These are phyloP conservation scores for Coregonus sp. DNA, from an alignment of 2,797 vertebrate species.

Conservation along the genomic window DNA sequence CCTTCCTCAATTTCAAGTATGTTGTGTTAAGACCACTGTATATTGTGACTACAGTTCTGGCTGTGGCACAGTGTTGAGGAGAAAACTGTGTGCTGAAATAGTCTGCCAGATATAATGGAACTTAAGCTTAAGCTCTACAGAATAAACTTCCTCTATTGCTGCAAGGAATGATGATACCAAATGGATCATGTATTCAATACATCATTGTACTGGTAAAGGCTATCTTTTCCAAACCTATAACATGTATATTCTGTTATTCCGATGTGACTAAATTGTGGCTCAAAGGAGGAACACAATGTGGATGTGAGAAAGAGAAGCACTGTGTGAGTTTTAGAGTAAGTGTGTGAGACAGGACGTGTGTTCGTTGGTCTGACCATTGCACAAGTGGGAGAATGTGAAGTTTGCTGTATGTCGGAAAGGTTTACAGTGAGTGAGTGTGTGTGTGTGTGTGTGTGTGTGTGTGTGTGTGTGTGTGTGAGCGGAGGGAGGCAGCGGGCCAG, in stretches of 20 bases:
- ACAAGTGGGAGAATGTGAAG: background rate
- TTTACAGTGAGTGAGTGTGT: background rate
- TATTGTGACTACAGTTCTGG: too few relatives aligned
- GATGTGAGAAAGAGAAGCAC: background rate
- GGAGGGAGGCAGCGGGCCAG: constrained; percentile 59
- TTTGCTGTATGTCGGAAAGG: background rate
- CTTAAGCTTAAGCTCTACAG: too few relatives aligned
- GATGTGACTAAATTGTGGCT: background rate
- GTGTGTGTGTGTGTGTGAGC: constrained; percentile 14
- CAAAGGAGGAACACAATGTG: background rate
- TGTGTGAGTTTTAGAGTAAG: background rate
- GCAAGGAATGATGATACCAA: too few relatives aligned
- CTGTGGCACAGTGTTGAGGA: background rate
- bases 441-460: background rate
- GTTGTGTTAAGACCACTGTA: too few relatives aligned
- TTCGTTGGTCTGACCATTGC: background rate
- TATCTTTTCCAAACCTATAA: background rate
- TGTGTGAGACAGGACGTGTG: background rate
- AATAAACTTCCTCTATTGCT: too few relatives aligned
- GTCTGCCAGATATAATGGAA: too few relatives aligned
- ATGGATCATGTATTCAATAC: background rate
- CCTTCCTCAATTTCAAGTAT: too few relatives aligned
- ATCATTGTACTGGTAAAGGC: background rate
- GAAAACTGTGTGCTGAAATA: too few relatives aligned
- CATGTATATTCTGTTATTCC: background rate